Evolutionary conservation across 2,888 invertebrate species (phyloP).

Genomic region (Oligia fasciuncula): DNA sequence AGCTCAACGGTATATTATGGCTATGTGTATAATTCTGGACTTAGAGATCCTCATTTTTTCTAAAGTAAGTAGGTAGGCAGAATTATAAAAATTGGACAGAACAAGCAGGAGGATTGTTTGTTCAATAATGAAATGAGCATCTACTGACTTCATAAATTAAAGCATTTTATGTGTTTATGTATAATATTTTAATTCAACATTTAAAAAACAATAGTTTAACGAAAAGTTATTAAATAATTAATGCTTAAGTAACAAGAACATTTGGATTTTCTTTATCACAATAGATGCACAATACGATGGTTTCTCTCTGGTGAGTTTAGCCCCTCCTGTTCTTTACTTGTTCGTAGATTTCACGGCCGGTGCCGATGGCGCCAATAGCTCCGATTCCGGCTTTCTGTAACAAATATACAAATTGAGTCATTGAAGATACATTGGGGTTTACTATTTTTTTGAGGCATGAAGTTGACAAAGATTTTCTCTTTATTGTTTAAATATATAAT

Average conservation of each 20-base stretch:
- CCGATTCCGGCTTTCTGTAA: conserved; percentile 70
- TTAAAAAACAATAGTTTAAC: neutral
- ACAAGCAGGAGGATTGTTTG: neutral
- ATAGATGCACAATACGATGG: neutral
- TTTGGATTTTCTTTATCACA: conserved; percentile 4
- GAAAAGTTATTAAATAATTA: too few relatives aligned
- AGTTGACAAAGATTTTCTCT: neutral
- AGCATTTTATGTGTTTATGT: neutral
- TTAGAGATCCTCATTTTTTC: neutral
- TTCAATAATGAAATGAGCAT: neutral
- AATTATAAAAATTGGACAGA: neutral
- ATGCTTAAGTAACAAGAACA: conserved; percentile 1
- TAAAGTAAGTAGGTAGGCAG: neutral
- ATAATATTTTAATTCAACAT: conserved; percentile 20
- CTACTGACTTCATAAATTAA: conserved; percentile 3
- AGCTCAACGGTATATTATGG: too few relatives aligned
- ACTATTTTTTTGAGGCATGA: neutral
- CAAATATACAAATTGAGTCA: conserved; percentile 15
- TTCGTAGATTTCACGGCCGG: conserved; percentile 66
- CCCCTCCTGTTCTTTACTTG: conserved; percentile 60
- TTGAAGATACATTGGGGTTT: neutral
- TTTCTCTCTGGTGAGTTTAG: conserved; percentile 1
- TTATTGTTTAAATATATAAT: too few relatives aligned
- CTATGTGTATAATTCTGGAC: neutral
- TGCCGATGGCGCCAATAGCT: conserved; percentile 63